Percentiles rank a stretch among this genome's conserved stretches.
Conservation (phyloP, 1,140 invertebrate species). For the Drosophila asahinai region DNA sequence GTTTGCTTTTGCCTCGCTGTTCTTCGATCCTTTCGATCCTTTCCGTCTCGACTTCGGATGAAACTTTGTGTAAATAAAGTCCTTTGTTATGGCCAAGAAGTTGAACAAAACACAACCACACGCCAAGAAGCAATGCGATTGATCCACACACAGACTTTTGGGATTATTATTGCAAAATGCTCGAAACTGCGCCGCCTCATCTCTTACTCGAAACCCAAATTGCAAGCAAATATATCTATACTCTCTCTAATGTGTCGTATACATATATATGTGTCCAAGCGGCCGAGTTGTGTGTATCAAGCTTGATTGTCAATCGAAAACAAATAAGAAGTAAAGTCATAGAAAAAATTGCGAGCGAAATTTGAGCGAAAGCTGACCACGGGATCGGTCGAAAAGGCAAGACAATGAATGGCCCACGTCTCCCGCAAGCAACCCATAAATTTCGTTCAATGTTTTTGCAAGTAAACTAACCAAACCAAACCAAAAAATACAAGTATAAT, state of each 20-base stretch:
- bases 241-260: slow-evolving; percentile 36
- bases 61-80: slow-evolving; percentile 85
- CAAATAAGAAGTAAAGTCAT: slow-evolving; percentile 29
- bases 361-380: slow-evolving; percentile 53
- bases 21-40: not conserved
- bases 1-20: slow-evolving; percentile 6
- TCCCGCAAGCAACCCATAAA: slow-evolving; percentile 53
- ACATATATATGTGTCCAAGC: slow-evolving; percentile 55
- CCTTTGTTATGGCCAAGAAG: slow-evolving; percentile 68
- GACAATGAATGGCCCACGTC: slow-evolving; percentile 25
- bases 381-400: slow-evolving; percentile 1
- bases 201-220: slow-evolving; percentile 36
- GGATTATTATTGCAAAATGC: slow-evolving; percentile 24
- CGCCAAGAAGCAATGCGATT: slow-evolving; percentile 75
- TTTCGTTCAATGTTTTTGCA: slow-evolving; percentile 74
- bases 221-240: slow-evolving; percentile 38
- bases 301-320: slow-evolving; percentile 63
- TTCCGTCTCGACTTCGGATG: slow-evolving; percentile 14
- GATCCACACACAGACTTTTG: slow-evolving; percentile 73
- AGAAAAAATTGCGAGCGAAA: slow-evolving; percentile 78
- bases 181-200: slow-evolving; percentile 19
- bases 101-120: slow-evolving; percentile 40
- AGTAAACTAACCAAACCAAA: slow-evolving; percentile 43
- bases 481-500: not conserved
- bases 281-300: slow-evolving; percentile 83